Evolutionary conservation across 2,888 invertebrate species (phyloP).

Genomic region (Diachrysia chrysitis): DNA sequence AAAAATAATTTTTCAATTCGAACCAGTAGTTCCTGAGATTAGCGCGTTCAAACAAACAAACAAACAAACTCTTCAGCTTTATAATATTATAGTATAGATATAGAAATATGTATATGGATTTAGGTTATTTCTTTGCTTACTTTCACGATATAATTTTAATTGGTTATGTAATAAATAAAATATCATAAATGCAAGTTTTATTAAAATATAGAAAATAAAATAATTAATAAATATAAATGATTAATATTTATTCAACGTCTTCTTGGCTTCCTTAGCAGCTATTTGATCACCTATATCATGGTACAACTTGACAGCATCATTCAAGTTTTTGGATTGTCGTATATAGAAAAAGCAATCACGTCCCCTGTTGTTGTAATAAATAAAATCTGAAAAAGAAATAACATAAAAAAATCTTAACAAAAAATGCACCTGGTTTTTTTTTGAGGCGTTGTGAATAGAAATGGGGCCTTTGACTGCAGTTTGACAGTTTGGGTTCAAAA

Average conservation of each 20-base stretch:
- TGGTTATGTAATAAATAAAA: neutral
- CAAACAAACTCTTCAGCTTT: no score
- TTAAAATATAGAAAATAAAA: neutral
- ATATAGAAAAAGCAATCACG: constrained; percentile 33
- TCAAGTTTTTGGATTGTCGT: neutral
- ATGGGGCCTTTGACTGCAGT: no score
- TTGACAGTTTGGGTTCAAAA: no score
- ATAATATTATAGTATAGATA: no score
- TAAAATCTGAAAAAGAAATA: constrained; percentile 35
- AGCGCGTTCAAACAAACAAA: no score
- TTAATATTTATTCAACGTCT: neutral
- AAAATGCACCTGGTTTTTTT: no score
- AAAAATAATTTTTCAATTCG: no score
- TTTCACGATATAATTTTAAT: no score
- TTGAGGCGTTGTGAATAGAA: no score
- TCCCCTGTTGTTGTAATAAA: constrained; percentile 37
- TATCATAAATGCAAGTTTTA: neutral
- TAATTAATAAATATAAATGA: neutral
- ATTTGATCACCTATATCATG: constrained; percentile 15
- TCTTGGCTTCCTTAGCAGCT: constrained; percentile 4
- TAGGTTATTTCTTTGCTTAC: no score
- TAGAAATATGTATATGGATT: no score
- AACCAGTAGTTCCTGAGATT: no score
- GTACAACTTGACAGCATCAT: constrained; percentile 30
- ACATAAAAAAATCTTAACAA: neutral